Percentiles rank a stretch among this genome's conserved stretches.
phyloP scores from a whole-genome alignment of 2,797 vertebrate genomes.

The Tenualosa ilisha region DNA sequence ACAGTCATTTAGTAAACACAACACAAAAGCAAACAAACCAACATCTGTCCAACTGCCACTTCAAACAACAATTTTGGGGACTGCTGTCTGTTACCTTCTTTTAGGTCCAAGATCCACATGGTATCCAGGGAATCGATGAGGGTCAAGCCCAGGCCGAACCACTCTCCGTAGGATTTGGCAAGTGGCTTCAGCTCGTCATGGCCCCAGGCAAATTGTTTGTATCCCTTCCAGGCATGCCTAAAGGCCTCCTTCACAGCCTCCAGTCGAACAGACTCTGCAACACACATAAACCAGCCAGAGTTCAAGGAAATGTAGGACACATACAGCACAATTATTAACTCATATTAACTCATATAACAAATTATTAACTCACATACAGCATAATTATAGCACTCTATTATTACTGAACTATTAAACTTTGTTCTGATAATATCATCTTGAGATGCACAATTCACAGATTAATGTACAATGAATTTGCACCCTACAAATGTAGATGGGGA shows the following conservation, averaged over 20 bases:
- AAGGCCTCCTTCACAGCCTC: conserved; percentile 84
- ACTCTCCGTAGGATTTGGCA: conserved; percentile 87
- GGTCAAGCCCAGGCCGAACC: conserved; percentile 94
- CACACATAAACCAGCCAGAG: not conserved
- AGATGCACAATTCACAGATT: not conserved
- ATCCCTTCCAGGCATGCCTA: conserved; percentile 89
- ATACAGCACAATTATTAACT: too few relatives aligned
- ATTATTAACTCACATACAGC: not conserved
- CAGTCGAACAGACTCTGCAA: conserved; percentile 65
- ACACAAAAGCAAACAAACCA: not conserved
- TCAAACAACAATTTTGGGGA: not conserved
- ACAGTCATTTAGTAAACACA: not conserved
- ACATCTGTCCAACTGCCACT: not conserved
- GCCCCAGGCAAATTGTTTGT: conserved; percentile 90
- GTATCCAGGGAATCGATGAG: conserved; percentile 92
- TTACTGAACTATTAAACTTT: not conserved
- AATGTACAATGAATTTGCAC: not conserved
- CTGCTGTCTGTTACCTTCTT: conserved; percentile 74
- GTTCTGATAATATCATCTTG: not conserved
- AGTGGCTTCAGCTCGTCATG: conserved; percentile 91
- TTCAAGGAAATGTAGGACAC: not conserved
- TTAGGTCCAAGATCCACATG: conserved; percentile 92
- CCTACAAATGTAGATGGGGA: not conserved
- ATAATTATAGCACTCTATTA: not conserved
- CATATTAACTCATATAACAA: too few relatives aligned